Conservation (phyloP, 2,797 vertebrate genomes). For the Leptoclinus maculatus region DNA sequence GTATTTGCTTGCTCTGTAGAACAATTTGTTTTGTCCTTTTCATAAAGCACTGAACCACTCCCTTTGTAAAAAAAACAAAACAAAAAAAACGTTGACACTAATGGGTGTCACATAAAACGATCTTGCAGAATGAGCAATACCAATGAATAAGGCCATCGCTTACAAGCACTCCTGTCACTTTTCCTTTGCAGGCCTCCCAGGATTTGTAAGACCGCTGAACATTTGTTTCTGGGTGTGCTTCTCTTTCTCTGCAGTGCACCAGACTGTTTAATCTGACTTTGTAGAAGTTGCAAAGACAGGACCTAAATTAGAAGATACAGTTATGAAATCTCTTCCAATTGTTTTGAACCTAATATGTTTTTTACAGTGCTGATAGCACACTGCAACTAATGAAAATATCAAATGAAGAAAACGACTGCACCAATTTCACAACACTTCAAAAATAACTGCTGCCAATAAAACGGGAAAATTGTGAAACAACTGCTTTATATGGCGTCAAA, state of each 20-base stretch:
- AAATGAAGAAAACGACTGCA: neutral
- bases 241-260: constrained; percentile 35
- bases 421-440: neutral
- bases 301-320: constrained; percentile 25
- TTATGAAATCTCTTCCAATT: constrained; percentile 7
- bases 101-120: constrained; percentile 58
- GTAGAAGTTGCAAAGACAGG: constrained; percentile 29
- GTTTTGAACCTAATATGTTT: neutral
- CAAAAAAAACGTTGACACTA: constrained; percentile 34
- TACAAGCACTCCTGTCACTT: constrained; percentile 37
- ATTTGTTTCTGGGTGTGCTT: constrained; percentile 31
- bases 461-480: neutral
- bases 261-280: constrained; percentile 39
- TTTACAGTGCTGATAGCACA: neutral
- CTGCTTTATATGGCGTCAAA: neutral
- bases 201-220: constrained; percentile 59
- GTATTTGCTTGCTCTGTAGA: constrained; percentile 53
- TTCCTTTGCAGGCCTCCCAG: constrained; percentile 49
- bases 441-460: neutral
- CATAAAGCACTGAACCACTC: constrained; percentile 52
- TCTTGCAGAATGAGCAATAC: constrained; percentile 45
- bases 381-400: neutral
- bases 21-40: constrained; percentile 50
- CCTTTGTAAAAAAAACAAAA: constrained; percentile 39
- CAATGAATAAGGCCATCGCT: constrained; percentile 43